These are phyloP conservation scores for Lepidocyrtinus sp. DNA, from an alignment of 2,888 invertebrate genomes.

Conservation along the genomic window DNA sequence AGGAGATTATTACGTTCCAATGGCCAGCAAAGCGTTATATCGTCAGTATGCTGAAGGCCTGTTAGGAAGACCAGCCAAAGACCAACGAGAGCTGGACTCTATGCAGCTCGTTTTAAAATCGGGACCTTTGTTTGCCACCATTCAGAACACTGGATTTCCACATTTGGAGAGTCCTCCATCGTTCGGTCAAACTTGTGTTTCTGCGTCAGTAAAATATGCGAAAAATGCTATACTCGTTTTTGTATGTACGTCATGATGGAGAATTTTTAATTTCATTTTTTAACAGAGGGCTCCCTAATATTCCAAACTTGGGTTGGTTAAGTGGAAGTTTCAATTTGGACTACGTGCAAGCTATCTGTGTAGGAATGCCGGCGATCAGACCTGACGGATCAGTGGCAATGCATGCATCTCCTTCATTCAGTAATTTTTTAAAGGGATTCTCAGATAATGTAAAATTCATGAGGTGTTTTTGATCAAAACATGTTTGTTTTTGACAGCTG, in stretches of 20 bases:
- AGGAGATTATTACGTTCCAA: slow-evolving; percentile 43
- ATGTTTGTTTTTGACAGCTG: slow-evolving; percentile 9
- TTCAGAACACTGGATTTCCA: slow-evolving; percentile 39
- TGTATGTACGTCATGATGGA: too few relatives aligned
- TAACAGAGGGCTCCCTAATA: slow-evolving; percentile 24
- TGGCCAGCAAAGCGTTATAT: slow-evolving; percentile 42
- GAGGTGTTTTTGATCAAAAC: not conserved
- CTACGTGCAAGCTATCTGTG: slow-evolving; percentile 35
- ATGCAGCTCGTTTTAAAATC: slow-evolving; percentile 40
- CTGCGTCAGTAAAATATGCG: too few relatives aligned
- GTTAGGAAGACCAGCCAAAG: slow-evolving; percentile 38
- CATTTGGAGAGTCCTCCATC: slow-evolving; percentile 30
- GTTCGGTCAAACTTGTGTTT: slow-evolving; percentile 40
- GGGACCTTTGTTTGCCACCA: slow-evolving; percentile 39
- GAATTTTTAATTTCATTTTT: too few relatives aligned
- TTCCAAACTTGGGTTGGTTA: slow-evolving; percentile 37
- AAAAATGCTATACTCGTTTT: too few relatives aligned
- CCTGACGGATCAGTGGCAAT: slow-evolving; percentile 39
- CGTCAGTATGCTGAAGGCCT: slow-evolving; percentile 41
- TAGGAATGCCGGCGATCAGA: slow-evolving; percentile 40
- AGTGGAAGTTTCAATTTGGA: not conserved
- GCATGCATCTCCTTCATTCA: slow-evolving; percentile 32
- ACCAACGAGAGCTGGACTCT: slow-evolving; percentile 31
- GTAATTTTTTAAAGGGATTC: slow-evolving; percentile 28
- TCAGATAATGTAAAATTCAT: not conserved